phyloP scores from a whole-genome alignment of 2,888 invertebrate genomes.

The Leucania comma region DNA sequence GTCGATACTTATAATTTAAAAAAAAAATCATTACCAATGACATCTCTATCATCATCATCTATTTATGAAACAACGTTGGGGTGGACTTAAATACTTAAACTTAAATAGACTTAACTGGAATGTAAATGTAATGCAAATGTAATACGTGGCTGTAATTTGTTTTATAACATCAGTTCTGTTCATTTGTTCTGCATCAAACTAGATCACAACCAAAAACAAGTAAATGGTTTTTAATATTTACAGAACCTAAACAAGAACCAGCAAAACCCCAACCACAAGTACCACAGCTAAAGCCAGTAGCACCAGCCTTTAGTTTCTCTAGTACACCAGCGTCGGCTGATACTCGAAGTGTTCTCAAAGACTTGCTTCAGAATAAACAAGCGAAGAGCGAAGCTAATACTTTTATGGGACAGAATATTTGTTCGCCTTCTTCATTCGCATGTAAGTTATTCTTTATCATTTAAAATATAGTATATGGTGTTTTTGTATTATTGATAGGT shows the following conservation, averaged over 20 bases:
- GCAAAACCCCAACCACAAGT: constrained; percentile 53
- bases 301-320: constrained; percentile 48
- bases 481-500: too few species aligned
- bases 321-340: constrained; percentile 61
- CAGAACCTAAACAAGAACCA: constrained; percentile 68
- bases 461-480: not conserved
- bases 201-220: too few species aligned
- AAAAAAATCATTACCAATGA: too few species aligned
- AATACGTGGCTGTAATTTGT: too few species aligned
- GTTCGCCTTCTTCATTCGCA: constrained; percentile 80
- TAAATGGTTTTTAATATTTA: not conserved
- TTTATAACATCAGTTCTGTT: too few species aligned
- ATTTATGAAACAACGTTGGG: too few species aligned
- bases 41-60: too few species aligned
- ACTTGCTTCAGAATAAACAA: constrained; percentile 77
- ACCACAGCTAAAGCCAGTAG: constrained; percentile 40
- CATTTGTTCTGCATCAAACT: too few species aligned
- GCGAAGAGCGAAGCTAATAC: constrained; percentile 74
- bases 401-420: constrained; percentile 86
- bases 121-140: too few species aligned
- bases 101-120: too few species aligned
- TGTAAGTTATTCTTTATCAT: constrained; percentile 71
- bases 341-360: constrained; percentile 79
- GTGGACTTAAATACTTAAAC: too few species aligned
- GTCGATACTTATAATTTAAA: too few species aligned